Conservation (phyloP, 2,888 invertebrate genomes). For the Tigriopus californicus region DNA sequence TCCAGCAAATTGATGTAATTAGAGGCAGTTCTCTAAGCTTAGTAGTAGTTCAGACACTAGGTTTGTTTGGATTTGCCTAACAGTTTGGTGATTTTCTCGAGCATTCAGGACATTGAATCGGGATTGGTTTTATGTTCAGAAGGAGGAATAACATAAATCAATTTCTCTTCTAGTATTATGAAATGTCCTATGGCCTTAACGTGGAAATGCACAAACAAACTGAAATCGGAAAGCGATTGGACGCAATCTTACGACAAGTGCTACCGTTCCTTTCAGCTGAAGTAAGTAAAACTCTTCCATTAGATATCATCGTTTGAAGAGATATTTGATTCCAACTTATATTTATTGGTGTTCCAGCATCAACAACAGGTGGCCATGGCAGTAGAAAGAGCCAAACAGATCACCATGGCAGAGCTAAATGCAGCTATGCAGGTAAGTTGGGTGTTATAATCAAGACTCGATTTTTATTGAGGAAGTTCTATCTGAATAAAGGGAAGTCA, state of each 20-base stretch:
- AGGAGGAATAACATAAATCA: too few relatives aligned
- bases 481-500: too few relatives aligned
- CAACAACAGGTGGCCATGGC: constrained; percentile 91
- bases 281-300: constrained; percentile 24
- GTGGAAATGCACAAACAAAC: constrained; percentile 95
- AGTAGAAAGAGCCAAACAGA: constrained; percentile 94
- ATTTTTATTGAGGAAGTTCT: too few relatives aligned
- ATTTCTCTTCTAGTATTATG: constrained; percentile 67
- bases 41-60: too few relatives aligned
- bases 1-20: too few relatives aligned
- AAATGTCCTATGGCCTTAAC: constrained; percentile 87
- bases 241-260: constrained; percentile 85
- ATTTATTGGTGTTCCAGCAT: constrained; percentile 35
- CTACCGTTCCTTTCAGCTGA: constrained; percentile 85
- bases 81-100: too few relatives aligned
- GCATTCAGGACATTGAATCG: too few relatives aligned
- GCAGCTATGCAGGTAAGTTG: constrained; percentile 88
- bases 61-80: too few relatives aligned
- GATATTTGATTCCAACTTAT: not conserved
- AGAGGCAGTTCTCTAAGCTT: too few relatives aligned
- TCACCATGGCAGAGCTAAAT: constrained; percentile 90
- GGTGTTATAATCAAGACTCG: not conserved
- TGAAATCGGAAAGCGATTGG: constrained; percentile 92
- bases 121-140: too few relatives aligned
- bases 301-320: not conserved